These are phyloP conservation scores for Epirrita christyi DNA, from an alignment of 2,888 invertebrate genomes.

Conservation along the genomic window DNA sequence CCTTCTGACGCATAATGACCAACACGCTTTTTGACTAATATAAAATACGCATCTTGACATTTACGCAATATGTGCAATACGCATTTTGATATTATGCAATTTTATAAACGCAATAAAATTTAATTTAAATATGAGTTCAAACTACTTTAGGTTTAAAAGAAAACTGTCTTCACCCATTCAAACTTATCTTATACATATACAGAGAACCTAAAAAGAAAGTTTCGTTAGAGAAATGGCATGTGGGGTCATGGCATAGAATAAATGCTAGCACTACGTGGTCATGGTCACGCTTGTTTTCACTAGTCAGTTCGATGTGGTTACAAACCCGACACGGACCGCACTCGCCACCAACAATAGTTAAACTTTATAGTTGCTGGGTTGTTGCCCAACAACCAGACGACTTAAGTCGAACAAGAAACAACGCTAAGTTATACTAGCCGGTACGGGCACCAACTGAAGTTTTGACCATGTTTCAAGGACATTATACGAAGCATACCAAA, in stretches of 20 bases:
- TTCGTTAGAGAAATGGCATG: constrained; percentile 53
- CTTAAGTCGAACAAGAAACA: constrained; percentile 34
- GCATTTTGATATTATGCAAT: constrained; percentile 13
- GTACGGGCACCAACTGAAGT: constrained; percentile 24
- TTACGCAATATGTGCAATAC: no score
- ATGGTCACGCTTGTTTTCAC: constrained; percentile 59
- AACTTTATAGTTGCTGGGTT: constrained; percentile 36
- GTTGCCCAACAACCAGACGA: constrained; percentile 35
- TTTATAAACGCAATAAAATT: constrained; percentile 3
- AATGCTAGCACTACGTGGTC: constrained; percentile 26
- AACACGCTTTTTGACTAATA: no score
- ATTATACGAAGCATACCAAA: constrained; percentile 20
- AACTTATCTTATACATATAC: constrained; percentile 5
- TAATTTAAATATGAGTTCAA: neutral
- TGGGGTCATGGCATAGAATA: constrained; percentile 49
- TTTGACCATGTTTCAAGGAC: constrained; percentile 45
- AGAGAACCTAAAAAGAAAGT: constrained; percentile 39
- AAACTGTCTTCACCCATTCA: neutral
- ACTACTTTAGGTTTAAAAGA: neutral
- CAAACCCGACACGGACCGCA: constrained; percentile 36
- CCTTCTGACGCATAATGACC: no score
- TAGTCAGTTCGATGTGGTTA: constrained; percentile 46
- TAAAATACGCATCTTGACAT: no score
- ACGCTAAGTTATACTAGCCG: constrained; percentile 39
- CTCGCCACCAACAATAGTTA: constrained; percentile 35